Conservation (phyloP, 1,140 invertebrate genomes). For the Halyomorpha halys region DNA sequence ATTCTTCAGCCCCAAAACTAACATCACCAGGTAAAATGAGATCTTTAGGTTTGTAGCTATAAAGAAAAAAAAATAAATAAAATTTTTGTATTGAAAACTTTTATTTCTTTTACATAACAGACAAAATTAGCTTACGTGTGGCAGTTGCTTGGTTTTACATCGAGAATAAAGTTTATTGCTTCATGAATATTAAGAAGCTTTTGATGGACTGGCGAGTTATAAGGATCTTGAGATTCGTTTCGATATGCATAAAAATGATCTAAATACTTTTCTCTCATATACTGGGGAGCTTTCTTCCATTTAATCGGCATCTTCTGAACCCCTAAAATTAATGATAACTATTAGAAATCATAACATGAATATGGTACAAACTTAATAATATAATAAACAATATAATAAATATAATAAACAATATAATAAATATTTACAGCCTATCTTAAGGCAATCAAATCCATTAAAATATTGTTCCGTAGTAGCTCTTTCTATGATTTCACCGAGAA, state of each 20-base stretch:
- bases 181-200: constrained; percentile 22
- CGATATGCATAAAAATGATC: constrained; percentile 62
- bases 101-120: not conserved
- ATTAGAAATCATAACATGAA: not conserved
- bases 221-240: constrained; percentile 28
- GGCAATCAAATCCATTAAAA: constrained; percentile 83
- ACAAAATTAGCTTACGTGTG: constrained; percentile 41
- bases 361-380: not conserved
- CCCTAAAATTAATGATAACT: constrained; percentile 43
- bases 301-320: constrained; percentile 68
- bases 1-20: constrained; percentile 70
- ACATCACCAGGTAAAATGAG: constrained; percentile 72
- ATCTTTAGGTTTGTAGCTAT: constrained; percentile 58
- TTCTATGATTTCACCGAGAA: constrained; percentile 86
- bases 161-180: constrained; percentile 41
- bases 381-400: not conserved
- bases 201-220: constrained; percentile 7
- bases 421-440: constrained; percentile 80
- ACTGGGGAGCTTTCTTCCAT: constrained; percentile 57
- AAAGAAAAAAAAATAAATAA: constrained; percentile 22
- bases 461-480: constrained; percentile 84
- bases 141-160: constrained; percentile 62
- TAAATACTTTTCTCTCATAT: constrained; percentile 59
- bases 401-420: not conserved
- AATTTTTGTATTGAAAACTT: too few relatives aligned